Evolutionary conservation across 2,888 invertebrate species (phyloP), one percentile per base, ranked within the genome.

Genomic region (Cheilosia variabilis): DNA sequence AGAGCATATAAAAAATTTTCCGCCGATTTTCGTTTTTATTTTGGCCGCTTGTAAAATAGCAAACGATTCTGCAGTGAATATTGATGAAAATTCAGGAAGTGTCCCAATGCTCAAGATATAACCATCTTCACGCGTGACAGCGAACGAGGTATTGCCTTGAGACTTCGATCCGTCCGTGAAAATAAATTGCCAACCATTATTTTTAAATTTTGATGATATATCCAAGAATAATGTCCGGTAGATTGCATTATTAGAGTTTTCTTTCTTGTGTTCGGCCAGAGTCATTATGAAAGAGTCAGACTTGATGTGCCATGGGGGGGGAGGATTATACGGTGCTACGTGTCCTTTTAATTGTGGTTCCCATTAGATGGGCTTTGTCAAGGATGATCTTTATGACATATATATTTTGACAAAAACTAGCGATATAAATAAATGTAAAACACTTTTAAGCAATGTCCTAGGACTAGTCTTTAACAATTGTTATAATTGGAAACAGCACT

Each of bases 1-100:
- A 27, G 78, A 60, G 41, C 75, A 83, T 71, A 83, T 78, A 9
- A 63, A 34, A 41, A 22, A 57, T 86, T 77, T 86, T 2, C 76
- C 65, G 19, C 19, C 2, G 19, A 19, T 19, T 19, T 19, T 19
- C 1, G 19, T 19, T 1, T 1, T 19, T 19, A 24, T 43, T 9
- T 53, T 45, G 15, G 55, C 27, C 1, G 84, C 84, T 65, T 57
- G 68, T 2, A 65, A 41, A 7, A 80, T 60, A 4, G 80, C 63
- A 37, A 66, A 60, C 10, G 86, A 66, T 77, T 86, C 77, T 3
- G 72, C 31, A 6, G 31, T 7, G 31, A 31, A 31, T 43, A 3
- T 73, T 68, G 41, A 78, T 73, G 41, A 13, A 17, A 31, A 7
- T 31, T 31, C 31, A 31, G 31, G 31, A 1, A 31, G 31, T 31